Evolutionary conservation across 2,888 invertebrate genomes (phyloP).

Genomic region (Diarsia dahlii): DNA sequence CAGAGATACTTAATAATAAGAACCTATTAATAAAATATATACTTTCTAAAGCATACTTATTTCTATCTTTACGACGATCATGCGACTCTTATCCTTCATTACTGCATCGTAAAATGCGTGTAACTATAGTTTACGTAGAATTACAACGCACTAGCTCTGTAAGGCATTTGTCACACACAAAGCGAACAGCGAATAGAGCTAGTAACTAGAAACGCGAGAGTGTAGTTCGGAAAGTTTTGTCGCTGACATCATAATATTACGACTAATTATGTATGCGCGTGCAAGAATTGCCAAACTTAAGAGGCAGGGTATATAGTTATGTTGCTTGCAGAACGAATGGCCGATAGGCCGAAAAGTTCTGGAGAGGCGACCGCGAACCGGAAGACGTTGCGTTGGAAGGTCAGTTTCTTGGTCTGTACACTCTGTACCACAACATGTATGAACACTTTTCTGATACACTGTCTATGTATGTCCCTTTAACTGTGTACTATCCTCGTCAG

Average conservation of each 20-base stretch:
- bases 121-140: constrained; percentile 44
- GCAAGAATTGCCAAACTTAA: no score
- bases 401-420: no score
- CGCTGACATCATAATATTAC: neutral
- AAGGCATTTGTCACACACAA: constrained; percentile 2
- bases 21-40: constrained; percentile 8
- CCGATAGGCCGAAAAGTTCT: no score
- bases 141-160: constrained; percentile 30
- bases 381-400: no score
- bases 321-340: no score
- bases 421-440: no score
- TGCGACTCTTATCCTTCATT: constrained; percentile 29
- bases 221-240: neutral
- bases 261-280: no score
- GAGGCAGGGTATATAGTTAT: no score
- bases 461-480: neutral
- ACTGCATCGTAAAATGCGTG: constrained; percentile 30
- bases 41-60: constrained; percentile 31
- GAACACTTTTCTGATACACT: no score
- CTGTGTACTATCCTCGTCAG: neutral
- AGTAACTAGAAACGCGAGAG: neutral
- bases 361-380: no score
- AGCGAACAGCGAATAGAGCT: neutral
- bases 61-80: constrained; percentile 52
- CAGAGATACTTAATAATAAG: neutral